Base-by-base conservation (phyloP, 2,113 vertebrate genomes). In the Crotalus tigris region DNA sequence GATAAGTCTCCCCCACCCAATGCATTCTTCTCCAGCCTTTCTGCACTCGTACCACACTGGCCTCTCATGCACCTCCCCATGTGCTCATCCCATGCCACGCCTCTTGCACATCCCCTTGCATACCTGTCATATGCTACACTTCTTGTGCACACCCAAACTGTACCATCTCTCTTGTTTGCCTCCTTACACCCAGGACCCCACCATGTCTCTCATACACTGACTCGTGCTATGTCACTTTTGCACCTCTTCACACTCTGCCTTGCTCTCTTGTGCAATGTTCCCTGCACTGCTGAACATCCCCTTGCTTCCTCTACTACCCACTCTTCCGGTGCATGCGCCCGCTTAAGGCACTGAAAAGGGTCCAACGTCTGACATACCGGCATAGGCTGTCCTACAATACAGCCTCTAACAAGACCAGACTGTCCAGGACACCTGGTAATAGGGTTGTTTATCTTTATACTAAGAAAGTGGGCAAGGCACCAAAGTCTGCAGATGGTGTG, bases 351-450 rank as follows among this genome's bases (percentile, higher is more conserved):
- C 15, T 61, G 98, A 98, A 51, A 97, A 98, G 99, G 99, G 99
- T 99, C 95, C 99, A 99, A 94, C 99, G 99, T 93, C 97, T 99
- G 96, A 99, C 99, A 0, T 99, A 99, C 97, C 99, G 99, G 39
- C 99, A 99, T 98, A 99, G 99, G 98, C 97, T 99, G 94, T 99
- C 99, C 98, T 99, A 99, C 98, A 99, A 99, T 94, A 99, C 99
- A 64, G 98, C 99, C 94, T 99, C 99, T 89, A 99, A 99, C 98
- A 99, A 99, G 95, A 99, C 99, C 88, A 98, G 99, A 90, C 98
- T 99, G 99, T 99, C 99, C 93, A 98, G 99, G 90, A 99, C 99
- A 11, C 99, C 99, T 29, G 99, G 99, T 95, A 99, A 99, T 96
- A 98, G 99, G 54, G 99, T 99, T 59, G 99, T 99, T 96, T 99